Base-by-base conservation (phyloP, 2,113 vertebrate genomes). In the Alouatta palliata region DNA sequence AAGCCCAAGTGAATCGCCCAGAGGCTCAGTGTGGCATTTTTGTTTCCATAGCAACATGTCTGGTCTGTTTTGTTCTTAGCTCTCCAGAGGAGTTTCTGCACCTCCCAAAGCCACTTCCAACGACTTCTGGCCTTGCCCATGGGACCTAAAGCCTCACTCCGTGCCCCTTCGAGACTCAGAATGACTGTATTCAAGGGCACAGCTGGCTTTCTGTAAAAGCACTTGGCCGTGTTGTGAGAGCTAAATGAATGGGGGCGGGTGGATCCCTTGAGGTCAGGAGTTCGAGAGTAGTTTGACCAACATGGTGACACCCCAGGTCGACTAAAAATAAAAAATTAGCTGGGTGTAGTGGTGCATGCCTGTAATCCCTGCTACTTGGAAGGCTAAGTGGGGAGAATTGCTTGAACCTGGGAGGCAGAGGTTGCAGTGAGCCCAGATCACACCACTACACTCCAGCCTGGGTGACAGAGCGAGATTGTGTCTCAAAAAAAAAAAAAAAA, bases 1-100 rank as follows among this genome's bases (percentile, higher is more conserved):
- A 97, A 96, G 87, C 87, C 87, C 89, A 73, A n/a, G 75, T 43
- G 71, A 84, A 87, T 94, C 6, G 66, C 91, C 88, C 80, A 32
- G 80, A 80, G 90, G 71, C 64, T 45, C 80, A 52, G 32, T 1
- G 68, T 92, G 79, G 58, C 86, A 0, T 93, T 96, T 90, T 70
- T 25, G 58, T 93, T 96, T 96, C 58, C 35, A 93, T 56, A 92
- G 84, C 13, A 8, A 91, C 68, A 30, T 1, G 40, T 77, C 89
- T 93, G 85, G n/a, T 93, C 84, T 97, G 92, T 95, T 97, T 96
- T 92, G 96, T 93, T 97, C 49, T 96, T 17, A 76, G 70, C 32
- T 94, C 87, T 85, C 93, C 70, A 66, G 40, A 91, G 90, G 92
- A 25, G 79, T 10, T 89, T 89, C 35, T 85, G 64, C 35, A 80